Evolutionary conservation across 2,797 vertebrate genomes (phyloP), one percentile per base, ranked within the genome.

Genomic region (Salmo trutta): DNA sequence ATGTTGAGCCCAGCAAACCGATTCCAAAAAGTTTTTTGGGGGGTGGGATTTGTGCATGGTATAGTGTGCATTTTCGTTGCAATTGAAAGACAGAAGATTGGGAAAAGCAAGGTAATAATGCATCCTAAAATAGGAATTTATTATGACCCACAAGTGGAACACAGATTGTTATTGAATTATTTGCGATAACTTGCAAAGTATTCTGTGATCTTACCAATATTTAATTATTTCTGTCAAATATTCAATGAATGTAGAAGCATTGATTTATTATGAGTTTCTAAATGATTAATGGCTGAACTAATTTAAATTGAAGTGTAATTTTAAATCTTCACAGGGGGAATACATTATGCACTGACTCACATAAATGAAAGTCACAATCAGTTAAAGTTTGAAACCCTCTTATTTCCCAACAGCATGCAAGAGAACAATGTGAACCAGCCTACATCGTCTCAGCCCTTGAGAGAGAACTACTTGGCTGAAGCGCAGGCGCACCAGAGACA

Each of bases 401-500:
- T 76, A 31, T 78, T 33, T 77, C 80, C 78, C 86, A 84, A 83
- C 93, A 98, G 95, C 89, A 99, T 98, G 97, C 96, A 98, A 91
- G 96, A 98, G 85, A 95, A 96, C 90, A 75, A 47, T 14, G 41
- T 90, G 84, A 95, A 97, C 87, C 94, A 94, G 77, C 95, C 96
- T 0, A 95, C 94, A 3, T 97, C 96, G 89, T 96, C 97, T 86
- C 96, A 97, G 67, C 94, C 98, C 83, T 88, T 98, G 71, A 94
- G 95, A 88, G 97, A 98, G 88, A 98, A 94, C 88, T 98, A 98
- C 89, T 90, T 97, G 90, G 94, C 96, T 16, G 96, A 97, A 92
- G 94, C 95, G 77, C 90, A 92, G 81, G 88, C 88, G 67, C 96
- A 92, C 76, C 95, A 94, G 83, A 95, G 94, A 75, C 96, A 95